Base-by-base conservation (phyloP, 2,888 invertebrate species). In the Volucella zonaria region DNA sequence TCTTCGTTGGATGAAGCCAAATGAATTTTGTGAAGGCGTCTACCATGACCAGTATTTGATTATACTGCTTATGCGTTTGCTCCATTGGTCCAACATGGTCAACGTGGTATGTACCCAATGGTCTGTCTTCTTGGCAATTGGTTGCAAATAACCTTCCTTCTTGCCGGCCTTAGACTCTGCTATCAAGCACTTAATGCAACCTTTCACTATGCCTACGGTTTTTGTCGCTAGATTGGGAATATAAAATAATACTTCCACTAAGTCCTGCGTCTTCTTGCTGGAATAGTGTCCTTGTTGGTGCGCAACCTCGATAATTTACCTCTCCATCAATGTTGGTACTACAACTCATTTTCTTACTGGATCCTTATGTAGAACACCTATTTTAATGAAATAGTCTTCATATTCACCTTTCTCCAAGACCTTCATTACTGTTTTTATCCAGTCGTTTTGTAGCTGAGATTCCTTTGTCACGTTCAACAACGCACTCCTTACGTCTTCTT, bases 301-400 rank as follows among this genome's bases (percentile, higher is more conserved):
- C 12, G 54, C 23, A 12, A 54, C 23, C 11, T 54, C 54, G 54
- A 54, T 54, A 9, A 54, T 8, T 23, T 54, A 18, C 18, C 18
- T 42, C 15, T 58, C 74, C 89, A 92, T 89, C 8, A n/a, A n/a
- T 42, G 87, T 88, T 0, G 92, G 91, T 15, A 91, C 87, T 0
- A 90, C 89, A 4, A 90, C 71, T 1, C 88, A 12, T 0, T 80
- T 42, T 56, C 64, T 47, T 3, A 15, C 68, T 10, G 51, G 45
- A 47, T 51, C 31, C 23, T 83, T 82, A 45, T 75, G 66, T 1
- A 83, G 11, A 10, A 83, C 58, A 9, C 59, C 71, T 14, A 70
- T 43, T 18, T 77, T 68, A 8, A 70, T 14, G 52, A 59, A 68
- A 45, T 51, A 85, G 23, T 83, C 83, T 42, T 81, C 83, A 38